Evolutionary conservation across 2,113 vertebrate species (phyloP).

Genomic region (Prunella fulvescens): DNA sequence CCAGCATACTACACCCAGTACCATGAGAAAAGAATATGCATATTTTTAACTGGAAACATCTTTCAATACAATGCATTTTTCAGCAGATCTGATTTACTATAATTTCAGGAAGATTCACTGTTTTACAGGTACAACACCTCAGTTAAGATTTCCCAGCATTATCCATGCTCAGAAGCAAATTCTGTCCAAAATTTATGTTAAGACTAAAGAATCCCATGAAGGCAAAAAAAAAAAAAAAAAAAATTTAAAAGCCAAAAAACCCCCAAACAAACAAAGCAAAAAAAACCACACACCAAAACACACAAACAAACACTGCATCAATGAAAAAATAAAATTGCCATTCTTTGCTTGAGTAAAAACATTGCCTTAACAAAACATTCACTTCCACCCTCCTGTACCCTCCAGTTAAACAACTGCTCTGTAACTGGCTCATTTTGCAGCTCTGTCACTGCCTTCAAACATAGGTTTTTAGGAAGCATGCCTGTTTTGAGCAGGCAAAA

Average conservation of each 20-base stretch:
- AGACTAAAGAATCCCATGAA: neutral
- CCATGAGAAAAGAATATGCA: neutral
- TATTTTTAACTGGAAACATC: neutral
- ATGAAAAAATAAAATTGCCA: neutral
- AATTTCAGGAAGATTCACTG: neutral
- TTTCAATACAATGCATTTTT: neutral
- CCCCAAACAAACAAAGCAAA: neutral
- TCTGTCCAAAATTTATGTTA: neutral
- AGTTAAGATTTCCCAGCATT: neutral
- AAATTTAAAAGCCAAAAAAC: neutral
- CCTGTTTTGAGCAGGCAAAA: neutral
- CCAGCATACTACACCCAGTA: neutral
- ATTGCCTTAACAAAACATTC: neutral
- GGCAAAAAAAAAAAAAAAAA: neutral
- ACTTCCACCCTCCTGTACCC: accelerated
- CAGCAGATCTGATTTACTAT: neutral
- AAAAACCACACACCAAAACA: neutral
- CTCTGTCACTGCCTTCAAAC: neutral
- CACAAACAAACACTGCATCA: neutral
- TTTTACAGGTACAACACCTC: neutral
- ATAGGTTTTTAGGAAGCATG: neutral
- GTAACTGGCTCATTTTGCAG: neutral
- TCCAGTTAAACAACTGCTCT: neutral
- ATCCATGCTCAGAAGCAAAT: neutral
- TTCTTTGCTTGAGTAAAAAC: neutral